These are phyloP conservation scores for Epistrophe grossulariae DNA, from an alignment of 2,888 invertebrate species.

Conservation along the genomic window DNA sequence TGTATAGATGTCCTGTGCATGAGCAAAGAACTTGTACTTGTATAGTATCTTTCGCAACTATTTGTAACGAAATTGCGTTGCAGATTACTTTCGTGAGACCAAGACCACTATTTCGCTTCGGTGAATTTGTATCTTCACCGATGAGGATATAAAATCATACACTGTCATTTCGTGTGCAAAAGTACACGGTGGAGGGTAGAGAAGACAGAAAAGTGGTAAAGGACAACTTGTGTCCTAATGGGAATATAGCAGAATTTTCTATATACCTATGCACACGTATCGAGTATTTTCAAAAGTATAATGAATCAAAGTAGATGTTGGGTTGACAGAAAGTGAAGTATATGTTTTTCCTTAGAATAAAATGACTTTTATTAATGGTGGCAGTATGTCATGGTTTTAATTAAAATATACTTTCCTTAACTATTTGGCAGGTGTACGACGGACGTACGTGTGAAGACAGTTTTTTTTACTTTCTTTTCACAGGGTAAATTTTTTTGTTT, in stretches of 20 bases:
- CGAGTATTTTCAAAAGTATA: conserved; percentile 35
- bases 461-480: not conserved
- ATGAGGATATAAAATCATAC: conserved; percentile 59
- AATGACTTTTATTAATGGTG: conserved; percentile 67
- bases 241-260: not conserved
- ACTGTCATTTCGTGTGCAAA: conserved; percentile 41
- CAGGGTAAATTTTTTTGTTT: too few relatives aligned
- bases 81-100: conserved; percentile 63
- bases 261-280: not conserved
- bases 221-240: conserved; percentile 23
- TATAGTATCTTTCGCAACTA: conserved; percentile 53
- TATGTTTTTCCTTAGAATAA: conserved; percentile 41
- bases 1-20: not conserved
- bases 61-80: conserved; percentile 70
- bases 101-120: conserved; percentile 62
- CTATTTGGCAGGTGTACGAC: not conserved
- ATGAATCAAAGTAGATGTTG: conserved; percentile 69
- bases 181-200: not conserved
- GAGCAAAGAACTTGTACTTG: conserved; percentile 12
- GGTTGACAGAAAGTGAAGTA: conserved; percentile 60
- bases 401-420: conserved; percentile 41
- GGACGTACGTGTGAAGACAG: not conserved
- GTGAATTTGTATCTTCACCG: conserved; percentile 61
- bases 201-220: not conserved
- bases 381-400: conserved; percentile 62